Base-by-base conservation (phyloP, 2,888 invertebrate species). In the Druceiella hillmani region DNA sequence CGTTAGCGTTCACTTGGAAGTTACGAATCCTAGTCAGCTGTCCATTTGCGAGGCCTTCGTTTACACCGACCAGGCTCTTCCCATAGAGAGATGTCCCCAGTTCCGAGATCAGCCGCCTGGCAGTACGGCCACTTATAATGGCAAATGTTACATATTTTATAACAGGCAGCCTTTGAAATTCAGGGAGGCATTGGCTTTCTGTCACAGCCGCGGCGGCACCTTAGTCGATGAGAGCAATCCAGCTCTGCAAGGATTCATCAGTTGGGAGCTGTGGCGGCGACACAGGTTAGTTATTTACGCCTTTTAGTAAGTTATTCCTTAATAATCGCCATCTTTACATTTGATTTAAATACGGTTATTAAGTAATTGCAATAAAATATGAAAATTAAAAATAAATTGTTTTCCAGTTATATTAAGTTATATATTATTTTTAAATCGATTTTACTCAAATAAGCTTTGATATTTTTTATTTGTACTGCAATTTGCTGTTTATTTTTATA, bases 31-130 rank as follows among this genome's bases (percentile, higher is more conserved):
- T 0, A 83, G 81, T 44, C 87, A 88, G 44, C 68, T 93, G 9
- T 91, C 91, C 0, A 86, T 93, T 7, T 93, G 93, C 58, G 93
- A 93, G 61, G 87, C 92, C 0, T 93, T 93, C 59, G 92, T 93
- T 10, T 93, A 93, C 56, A 93, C 93, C 0, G 93, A 93, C 62
- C 70, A 86, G 70, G 91, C 91, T 0, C 59, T 91, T 44, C 91
- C 91, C 1, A 91, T 93, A 39, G 93, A 93, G 61, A 74, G 92
- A 33, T 93, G 93, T 56, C 93, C 93, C 0, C 87, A 90, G 51
- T 93, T 92, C 68, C 66, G 93, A 13, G 92, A 93, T 54, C 92
- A 92, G 58, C 92, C 92, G 0, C 90, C 91, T 0, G 93, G 93
- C 13, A 89, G 89, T 39, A 84, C 91, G 1, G 91, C 92, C 1